Percentiles rank a stretch among this genome's conserved stretches.
Evolutionary conservation across 2,888 invertebrate genomes (phyloP).

Genomic region (Lasioglossum marginatum): DNA sequence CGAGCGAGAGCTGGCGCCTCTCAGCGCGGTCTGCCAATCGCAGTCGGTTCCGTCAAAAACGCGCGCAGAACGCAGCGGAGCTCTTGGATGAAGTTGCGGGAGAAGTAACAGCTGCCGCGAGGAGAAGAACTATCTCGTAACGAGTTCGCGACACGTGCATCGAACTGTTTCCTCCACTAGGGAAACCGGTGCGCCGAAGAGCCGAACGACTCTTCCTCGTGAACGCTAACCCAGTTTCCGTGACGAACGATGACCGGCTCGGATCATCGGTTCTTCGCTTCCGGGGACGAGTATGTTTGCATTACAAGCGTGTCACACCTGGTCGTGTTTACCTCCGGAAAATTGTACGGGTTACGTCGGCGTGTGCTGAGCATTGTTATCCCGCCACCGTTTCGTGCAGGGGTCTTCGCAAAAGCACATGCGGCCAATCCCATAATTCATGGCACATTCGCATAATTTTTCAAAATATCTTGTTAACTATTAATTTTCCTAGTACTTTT

Average conservation of each 20-base stretch:
- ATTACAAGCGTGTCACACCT: not conserved
- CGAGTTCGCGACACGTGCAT: conserved; percentile 64
- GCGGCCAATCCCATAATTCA: no score
- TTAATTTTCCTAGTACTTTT: no score
- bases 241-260: conserved; percentile 4
- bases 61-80: conserved; percentile 7
- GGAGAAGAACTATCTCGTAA: conserved; percentile 58
- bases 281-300: not conserved
- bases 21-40: conserved; percentile 59
- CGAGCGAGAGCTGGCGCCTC: conserved; percentile 56
- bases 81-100: conserved; percentile 47
- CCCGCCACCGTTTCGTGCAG: not conserved
- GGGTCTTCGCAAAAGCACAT: no score
- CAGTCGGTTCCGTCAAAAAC: conserved; percentile 47
- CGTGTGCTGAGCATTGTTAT: not conserved
- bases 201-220: not conserved
- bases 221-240: conserved; percentile 34
- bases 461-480: no score
- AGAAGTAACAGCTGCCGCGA: conserved; percentile 51
- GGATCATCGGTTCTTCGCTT: not conserved
- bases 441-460: no score
- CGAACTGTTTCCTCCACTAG: conserved; percentile 36
- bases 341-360: not conserved
- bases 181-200: conserved; percentile 29
- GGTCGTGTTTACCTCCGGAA: conserved; percentile 1